A percentile compares a stretch with the other conserved stretches of the same genome.
Conservation (phyloP, 2,888 invertebrate species). For the Lasioglossum leucozonium region DNA sequence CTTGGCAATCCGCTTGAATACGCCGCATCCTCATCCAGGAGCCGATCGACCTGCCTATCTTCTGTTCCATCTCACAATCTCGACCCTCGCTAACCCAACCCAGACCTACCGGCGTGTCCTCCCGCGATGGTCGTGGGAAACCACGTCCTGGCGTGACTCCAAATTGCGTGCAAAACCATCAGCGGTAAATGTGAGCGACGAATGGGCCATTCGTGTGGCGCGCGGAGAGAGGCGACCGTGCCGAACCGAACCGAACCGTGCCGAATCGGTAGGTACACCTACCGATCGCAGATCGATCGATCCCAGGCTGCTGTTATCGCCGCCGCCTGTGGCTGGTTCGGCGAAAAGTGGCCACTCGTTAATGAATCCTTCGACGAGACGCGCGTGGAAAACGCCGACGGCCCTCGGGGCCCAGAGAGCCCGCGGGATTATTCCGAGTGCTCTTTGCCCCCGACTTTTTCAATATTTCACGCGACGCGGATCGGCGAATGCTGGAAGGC, state of each 20-base stretch:
- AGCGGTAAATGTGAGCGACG: slow-evolving; percentile 69
- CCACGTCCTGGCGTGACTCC: slow-evolving; percentile 72
- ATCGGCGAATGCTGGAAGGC: not conserved
- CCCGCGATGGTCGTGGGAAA: slow-evolving; percentile 71
- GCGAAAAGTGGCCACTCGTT: slow-evolving; percentile 39
- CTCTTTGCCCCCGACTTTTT: not conserved
- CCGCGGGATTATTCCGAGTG: not conserved
- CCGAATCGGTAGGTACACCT: not conserved
- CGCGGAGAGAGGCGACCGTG: too few species aligned
- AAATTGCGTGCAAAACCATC: slow-evolving; percentile 74
- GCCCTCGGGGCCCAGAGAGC: not conserved
- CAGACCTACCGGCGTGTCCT: slow-evolving; percentile 40
- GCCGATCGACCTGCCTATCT: slow-evolving; percentile 73
- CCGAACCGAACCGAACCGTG: too few species aligned
- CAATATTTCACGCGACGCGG: not conserved
- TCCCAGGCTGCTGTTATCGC: not conserved
- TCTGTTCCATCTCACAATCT: slow-evolving; percentile 73
- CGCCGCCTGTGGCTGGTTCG: not conserved
- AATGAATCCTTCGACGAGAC: slow-evolving; percentile 42
- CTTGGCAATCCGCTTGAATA: slow-evolving; percentile 73
- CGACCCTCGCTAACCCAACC: slow-evolving; percentile 26
- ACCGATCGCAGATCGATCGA: slow-evolving; percentile 63
- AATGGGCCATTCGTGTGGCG: slow-evolving; percentile 54
- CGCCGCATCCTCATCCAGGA: slow-evolving; percentile 66
- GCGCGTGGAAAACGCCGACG: not conserved